Conservation (phyloP, 2,113 vertebrate genomes). For the Oreochromis tanganicae region DNA sequence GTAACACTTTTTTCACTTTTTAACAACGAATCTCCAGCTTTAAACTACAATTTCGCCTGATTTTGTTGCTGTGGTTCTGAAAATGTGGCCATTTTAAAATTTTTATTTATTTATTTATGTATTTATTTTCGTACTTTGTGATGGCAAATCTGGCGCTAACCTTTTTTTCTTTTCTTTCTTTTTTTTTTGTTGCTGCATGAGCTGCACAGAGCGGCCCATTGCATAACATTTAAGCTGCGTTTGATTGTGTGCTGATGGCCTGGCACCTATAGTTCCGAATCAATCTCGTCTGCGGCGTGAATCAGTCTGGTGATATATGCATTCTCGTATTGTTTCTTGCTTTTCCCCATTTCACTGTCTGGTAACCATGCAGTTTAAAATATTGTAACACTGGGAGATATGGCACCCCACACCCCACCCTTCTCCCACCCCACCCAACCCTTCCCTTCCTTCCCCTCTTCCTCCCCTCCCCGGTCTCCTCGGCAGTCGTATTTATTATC, state of each 20-base stretch:
- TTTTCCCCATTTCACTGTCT: slow-evolving; percentile 65
- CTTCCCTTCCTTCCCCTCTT: neutral
- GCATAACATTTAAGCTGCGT: slow-evolving; percentile 76
- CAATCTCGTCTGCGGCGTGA: slow-evolving; percentile 77
- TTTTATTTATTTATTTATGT: neutral
- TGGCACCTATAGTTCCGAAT: slow-evolving; percentile 72
- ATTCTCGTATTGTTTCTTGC: slow-evolving; percentile 68
- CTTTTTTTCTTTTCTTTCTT: slow-evolving; percentile 39
- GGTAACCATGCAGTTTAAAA: slow-evolving; percentile 55
- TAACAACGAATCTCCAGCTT: slow-evolving; percentile 6
- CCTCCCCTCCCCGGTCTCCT: slow-evolving; percentile 16
- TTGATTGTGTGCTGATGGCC: slow-evolving; percentile 80
- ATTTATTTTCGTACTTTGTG: neutral
- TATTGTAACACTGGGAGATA: slow-evolving; percentile 36
- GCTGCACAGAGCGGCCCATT: slow-evolving; percentile 70
- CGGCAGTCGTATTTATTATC: slow-evolving; percentile 79
- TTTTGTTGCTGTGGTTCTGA: neutral
- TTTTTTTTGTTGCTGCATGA: neutral
- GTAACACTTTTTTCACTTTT: neutral
- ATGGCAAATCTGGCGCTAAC: slow-evolving; percentile 33
- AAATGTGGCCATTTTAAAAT: neutral
- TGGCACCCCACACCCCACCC: neutral
- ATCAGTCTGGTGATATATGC: slow-evolving; percentile 72
- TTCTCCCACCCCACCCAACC: rapidly evolving
- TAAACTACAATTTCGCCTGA: neutral